These are phyloP conservation scores for Lutjanus argentimaculatus DNA, from an alignment of 2,797 vertebrate species.

Conservation along the genomic window DNA sequence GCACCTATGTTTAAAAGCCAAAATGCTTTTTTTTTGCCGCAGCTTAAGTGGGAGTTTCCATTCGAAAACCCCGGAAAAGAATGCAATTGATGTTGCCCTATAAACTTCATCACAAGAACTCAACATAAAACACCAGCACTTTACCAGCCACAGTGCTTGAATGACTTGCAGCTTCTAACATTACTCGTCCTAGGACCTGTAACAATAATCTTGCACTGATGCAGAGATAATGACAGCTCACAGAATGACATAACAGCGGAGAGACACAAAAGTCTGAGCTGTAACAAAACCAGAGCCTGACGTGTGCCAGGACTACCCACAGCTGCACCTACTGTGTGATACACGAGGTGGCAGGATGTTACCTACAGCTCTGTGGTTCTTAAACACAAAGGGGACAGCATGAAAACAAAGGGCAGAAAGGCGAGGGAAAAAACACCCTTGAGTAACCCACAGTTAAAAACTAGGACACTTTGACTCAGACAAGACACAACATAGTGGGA, in stretches of 20 bases:
- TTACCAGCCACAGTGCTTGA: neutral
- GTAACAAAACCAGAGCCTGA: neutral
- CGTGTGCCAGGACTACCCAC: neutral
- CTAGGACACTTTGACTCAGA: conserved; percentile 39
- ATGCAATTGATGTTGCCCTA: too few relatives aligned
- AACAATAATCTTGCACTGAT: neutral
- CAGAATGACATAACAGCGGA: neutral
- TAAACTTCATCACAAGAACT: too few relatives aligned
- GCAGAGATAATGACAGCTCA: neutral
- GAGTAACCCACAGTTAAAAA: neutral
- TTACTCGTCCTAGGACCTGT: neutral
- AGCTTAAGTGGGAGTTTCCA: too few relatives aligned
- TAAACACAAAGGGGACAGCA: neutral
- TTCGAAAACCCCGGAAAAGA: too few relatives aligned
- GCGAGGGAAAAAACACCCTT: neutral
- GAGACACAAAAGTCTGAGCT: neutral
- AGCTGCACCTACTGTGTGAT: neutral
- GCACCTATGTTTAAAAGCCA: too few relatives aligned
- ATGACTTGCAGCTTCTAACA: neutral
- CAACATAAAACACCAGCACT: neutral
- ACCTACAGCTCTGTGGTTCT: neutral
- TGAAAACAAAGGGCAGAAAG: neutral
- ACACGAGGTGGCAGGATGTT: neutral
- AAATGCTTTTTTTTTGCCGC: too few relatives aligned
- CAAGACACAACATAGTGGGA: conserved; percentile 68